Conservation (phyloP, 2,888 invertebrate species). For the Tenthredo notha region DNA sequence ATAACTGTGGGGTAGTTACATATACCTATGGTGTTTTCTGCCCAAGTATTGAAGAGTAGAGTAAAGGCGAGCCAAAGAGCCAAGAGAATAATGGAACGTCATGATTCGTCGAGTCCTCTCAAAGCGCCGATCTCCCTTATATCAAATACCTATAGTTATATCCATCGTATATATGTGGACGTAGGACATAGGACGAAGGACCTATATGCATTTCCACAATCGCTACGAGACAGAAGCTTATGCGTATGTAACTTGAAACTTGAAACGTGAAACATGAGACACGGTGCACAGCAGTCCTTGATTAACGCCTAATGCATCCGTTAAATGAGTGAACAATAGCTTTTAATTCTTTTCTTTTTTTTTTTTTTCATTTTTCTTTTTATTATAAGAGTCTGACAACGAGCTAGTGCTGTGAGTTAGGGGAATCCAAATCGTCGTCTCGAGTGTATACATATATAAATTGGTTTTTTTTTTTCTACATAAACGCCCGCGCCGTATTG, state of each 20-base stretch:
- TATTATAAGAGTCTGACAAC: neutral
- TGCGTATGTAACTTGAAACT: conserved; percentile 21
- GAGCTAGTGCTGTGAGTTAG: neutral
- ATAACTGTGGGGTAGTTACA: neutral
- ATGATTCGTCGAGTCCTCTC: conserved; percentile 45
- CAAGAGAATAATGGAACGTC: conserved; percentile 48
- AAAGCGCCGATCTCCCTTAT: conserved; percentile 32
- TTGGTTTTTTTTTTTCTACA: no score
- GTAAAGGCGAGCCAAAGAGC: conserved; percentile 33
- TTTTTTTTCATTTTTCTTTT: neutral
- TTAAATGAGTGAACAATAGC: conserved; percentile 37
- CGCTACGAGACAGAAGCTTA: neutral
- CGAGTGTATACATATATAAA: conserved; percentile 7
- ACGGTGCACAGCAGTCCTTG: conserved; percentile 16
- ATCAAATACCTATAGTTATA: neutral
- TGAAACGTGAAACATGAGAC: conserved; percentile 42
- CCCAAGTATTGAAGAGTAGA: neutral
- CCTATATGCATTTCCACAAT: neutral
- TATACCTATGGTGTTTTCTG: neutral
- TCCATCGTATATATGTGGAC: neutral
- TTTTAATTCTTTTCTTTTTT: neutral
- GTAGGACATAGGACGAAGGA: no score
- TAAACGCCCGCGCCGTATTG: no score
- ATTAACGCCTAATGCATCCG: conserved; percentile 50
- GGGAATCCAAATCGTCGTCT: neutral